Percentiles rank a stretch among this genome's conserved stretches.
Evolutionary conservation across 2,113 vertebrate species (phyloP).

Genomic region (Petrocephalus zakoni): DNA sequence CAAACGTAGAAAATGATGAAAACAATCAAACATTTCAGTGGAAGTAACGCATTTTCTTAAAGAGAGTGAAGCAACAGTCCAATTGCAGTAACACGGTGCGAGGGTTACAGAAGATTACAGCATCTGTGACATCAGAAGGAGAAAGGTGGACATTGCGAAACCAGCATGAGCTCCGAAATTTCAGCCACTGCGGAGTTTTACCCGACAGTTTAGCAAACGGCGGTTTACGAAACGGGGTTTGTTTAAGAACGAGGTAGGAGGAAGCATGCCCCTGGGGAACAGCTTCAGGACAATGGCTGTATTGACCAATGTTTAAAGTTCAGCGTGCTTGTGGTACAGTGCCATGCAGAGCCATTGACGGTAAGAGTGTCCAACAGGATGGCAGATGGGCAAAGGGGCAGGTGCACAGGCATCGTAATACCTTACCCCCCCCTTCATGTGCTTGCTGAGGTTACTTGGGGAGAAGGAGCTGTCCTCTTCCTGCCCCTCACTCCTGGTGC

Average conservation of each 20-base stretch:
- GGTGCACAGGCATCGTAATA: not conserved
- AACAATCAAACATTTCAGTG: not conserved
- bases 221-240: not conserved
- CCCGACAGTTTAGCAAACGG: not conserved
- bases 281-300: not conserved
- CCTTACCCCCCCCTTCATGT: not conserved
- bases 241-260: not conserved
- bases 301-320: not conserved
- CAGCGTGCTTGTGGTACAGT: not conserved
- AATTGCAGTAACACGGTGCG: not conserved
- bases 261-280: not conserved
- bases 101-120: not conserved
- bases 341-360: not conserved
- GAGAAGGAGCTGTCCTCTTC: not conserved
- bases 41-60: not conserved
- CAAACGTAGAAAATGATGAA: not conserved
- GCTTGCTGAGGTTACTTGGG: not conserved
- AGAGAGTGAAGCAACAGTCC: not conserved
- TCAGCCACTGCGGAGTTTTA: not conserved
- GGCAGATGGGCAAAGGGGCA: not conserved
- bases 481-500: not conserved
- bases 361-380: not conserved
- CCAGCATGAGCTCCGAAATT: not conserved
- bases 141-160: not conserved
- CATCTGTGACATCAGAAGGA: not conserved